phyloP scores from a whole-genome alignment of 1,140 invertebrate genomes.

The Bombus polaris region DNA sequence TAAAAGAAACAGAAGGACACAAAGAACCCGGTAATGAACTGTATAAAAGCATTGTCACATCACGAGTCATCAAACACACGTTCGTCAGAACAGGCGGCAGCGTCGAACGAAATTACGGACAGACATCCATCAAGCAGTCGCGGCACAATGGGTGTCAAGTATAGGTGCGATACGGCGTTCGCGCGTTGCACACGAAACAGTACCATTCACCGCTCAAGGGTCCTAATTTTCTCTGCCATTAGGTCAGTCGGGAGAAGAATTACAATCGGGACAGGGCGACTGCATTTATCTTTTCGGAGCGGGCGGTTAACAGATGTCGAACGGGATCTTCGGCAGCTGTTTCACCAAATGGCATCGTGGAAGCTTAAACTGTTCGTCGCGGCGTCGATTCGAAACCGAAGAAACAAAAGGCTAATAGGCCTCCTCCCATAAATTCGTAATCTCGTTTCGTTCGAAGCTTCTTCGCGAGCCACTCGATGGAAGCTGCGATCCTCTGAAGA shows the following conservation, averaged over 20 bases:
- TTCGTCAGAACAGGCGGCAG: neutral
- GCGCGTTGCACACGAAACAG: neutral
- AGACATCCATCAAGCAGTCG: slow-evolving; percentile 14
- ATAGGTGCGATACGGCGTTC: slow-evolving; percentile 7
- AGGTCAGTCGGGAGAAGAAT: slow-evolving; percentile 32
- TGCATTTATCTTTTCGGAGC: slow-evolving; percentile 3
- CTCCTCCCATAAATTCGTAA: slow-evolving; percentile 56
- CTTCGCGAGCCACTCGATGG: slow-evolving; percentile 17
- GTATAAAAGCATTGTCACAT: neutral
- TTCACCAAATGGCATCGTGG: slow-evolving; percentile 49
- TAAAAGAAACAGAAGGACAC: neutral
- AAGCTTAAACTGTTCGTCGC: slow-evolving; percentile 18
- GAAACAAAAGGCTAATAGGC: slow-evolving; percentile 38
- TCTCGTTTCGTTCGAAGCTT: slow-evolving; percentile 30
- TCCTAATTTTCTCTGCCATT: slow-evolving; percentile 42
- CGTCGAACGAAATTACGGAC: slow-evolving; percentile 28
- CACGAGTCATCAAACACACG: neutral
- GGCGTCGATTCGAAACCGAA: slow-evolving; percentile 20
- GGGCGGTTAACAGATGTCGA: slow-evolving; percentile 42
- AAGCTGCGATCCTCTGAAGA: slow-evolving; percentile 38
- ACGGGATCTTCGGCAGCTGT: slow-evolving; percentile 53
- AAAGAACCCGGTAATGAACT: neutral
- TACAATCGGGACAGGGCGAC: neutral
- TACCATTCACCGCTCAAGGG: slow-evolving; percentile 11
- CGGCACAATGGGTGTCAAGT: slow-evolving; percentile 27